phyloP scores from a whole-genome alignment of 2,113 vertebrate genomes.

The Pholis gunnellus region DNA sequence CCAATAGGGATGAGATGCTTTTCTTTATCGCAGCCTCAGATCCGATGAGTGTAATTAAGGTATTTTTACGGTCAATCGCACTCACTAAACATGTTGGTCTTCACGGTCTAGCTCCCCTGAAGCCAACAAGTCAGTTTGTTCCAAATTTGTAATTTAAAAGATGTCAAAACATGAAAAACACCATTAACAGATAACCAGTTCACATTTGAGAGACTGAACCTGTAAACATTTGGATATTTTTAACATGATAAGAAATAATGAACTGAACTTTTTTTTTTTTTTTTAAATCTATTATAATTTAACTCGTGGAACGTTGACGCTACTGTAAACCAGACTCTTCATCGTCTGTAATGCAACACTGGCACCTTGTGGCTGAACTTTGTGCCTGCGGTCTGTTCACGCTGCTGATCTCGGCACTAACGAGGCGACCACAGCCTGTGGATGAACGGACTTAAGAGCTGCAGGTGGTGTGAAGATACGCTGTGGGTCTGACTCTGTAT shows the following conservation, averaged over 20 bases:
- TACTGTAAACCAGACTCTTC: neutral
- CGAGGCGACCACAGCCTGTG: no score
- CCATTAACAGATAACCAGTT: accelerated
- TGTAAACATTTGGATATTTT: neutral
- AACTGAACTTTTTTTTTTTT: neutral
- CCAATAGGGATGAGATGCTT: neutral
- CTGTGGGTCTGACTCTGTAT: neutral
- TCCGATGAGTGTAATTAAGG: neutral
- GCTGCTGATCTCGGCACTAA: neutral
- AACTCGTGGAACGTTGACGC: neutral
- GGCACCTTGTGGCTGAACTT: constrained; percentile 65
- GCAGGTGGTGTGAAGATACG: neutral
- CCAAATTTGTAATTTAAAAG: neutral
- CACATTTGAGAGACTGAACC: neutral
- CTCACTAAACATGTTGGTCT: neutral
- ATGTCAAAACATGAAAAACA: neutral
- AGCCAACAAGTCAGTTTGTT: neutral
- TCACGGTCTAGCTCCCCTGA: neutral
- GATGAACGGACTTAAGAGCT: neutral
- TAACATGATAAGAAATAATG: neutral
- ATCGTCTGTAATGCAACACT: neutral
- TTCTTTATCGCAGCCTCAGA: neutral
- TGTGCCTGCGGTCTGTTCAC: neutral
- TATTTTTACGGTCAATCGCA: neutral
- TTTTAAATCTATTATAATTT: accelerated